Evolutionary conservation across 2,113 vertebrate species (phyloP), one percentile per base, ranked within the genome.

Genomic region (Hippocampus guttulatus): DNA sequence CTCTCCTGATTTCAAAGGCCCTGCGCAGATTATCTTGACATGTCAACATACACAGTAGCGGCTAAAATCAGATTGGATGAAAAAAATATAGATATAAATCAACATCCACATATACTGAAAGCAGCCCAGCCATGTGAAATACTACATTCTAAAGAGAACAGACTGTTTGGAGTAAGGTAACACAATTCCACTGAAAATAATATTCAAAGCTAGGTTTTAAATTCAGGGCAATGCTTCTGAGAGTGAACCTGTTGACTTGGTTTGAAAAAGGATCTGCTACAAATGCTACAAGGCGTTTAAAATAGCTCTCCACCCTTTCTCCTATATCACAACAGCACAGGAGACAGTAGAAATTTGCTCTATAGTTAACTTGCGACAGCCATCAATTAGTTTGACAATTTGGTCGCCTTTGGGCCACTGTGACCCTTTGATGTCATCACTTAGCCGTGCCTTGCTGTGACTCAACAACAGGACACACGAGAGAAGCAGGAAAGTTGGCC

Each of bases 301-400:
- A 75, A 77, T 71, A 76, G 74, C 78, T 67, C 78, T 67, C 70
- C 71, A 69, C 64, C 74, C 9, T 63, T 77, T 73, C 20, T 85
- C 68, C 82, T 78, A 79, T 75, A 78, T 76, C 70, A 75, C 83
- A 83, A 73, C 70, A 77, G 78, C 55, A 16, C 69, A 76, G 70
- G 82, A 69, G 80, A 80, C 79, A 75, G 83, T 86, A 81, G 89
- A 82, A 84, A 88, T 90, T 83, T 88, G 84, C 84, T 85, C 86
- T 79, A 43, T 73, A 68, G 73, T 85, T 80, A 83, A 84, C 79
- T 86, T 77, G 81, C 71, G 73, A 87, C 87, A 86, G 92, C 82
- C 82, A 73, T 67, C 73, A 85, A 81, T 78, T 72, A 57, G 78
- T 75, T 89, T 78, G 52, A 79, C 64, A 67, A 78, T 82, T 71